Conservation (phyloP, 2,113 vertebrate genomes). For the Psettodes erumei region DNA sequence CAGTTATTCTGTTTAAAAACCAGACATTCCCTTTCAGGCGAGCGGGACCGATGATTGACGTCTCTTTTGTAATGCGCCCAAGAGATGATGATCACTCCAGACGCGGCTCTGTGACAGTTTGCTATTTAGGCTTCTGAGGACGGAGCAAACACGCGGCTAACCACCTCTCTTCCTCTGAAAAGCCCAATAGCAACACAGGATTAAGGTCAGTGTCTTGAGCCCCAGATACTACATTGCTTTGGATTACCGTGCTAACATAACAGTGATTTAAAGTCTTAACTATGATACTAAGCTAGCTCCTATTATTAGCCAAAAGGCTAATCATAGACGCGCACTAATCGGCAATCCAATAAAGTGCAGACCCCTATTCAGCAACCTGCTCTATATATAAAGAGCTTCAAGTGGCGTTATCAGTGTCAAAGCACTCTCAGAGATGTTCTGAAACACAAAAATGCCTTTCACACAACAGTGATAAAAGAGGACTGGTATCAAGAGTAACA, state of each 20-base stretch:
- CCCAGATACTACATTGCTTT: slow-evolving; percentile 68
- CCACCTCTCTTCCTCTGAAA: slow-evolving; percentile 60
- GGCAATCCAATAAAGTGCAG: slow-evolving; percentile 71
- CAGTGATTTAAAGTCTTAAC: slow-evolving; percentile 79
- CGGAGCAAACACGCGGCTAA: slow-evolving; percentile 3
- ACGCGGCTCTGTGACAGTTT: slow-evolving; percentile 40
- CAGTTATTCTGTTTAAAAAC: neutral
- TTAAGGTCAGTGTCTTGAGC: slow-evolving; percentile 80
- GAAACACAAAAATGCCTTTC: neutral
- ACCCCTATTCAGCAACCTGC: slow-evolving; percentile 34
- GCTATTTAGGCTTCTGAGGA: slow-evolving; percentile 56
- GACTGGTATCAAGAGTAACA: neutral
- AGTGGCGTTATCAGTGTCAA: neutral
- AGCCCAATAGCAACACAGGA: slow-evolving; percentile 70
- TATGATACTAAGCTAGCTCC: slow-evolving; percentile 72
- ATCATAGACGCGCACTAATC: slow-evolving; percentile 68
- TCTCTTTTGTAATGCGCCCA: slow-evolving; percentile 10
- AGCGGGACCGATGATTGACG: neutral
- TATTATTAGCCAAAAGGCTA: slow-evolving; percentile 80
- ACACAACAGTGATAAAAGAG: neutral
- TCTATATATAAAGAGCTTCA: slow-evolving; percentile 42
- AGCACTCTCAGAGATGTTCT: neutral
- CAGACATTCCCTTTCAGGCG: neutral
- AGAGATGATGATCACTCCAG: slow-evolving; percentile 19
- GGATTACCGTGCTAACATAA: slow-evolving; percentile 79